Conservation (phyloP, 2,113 vertebrate species). For the Oncorhynchus kisutch region DNA sequence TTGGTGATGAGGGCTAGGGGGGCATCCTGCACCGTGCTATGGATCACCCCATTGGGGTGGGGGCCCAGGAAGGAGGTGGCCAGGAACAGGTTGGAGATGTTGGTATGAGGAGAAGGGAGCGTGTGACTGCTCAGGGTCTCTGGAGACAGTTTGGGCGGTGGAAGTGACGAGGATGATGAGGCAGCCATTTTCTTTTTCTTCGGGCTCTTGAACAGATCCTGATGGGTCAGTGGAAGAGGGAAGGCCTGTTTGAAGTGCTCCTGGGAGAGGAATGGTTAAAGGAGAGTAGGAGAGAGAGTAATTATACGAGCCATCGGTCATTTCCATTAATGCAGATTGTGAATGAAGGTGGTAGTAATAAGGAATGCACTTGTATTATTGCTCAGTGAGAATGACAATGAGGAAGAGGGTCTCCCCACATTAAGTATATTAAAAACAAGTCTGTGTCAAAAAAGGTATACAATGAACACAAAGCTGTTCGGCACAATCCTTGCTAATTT, state of each 20-base stretch:
- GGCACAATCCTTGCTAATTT: constrained; percentile 53
- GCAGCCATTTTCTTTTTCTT: constrained; percentile 78
- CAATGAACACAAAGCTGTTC: constrained; percentile 21
- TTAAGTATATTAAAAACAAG: background rate
- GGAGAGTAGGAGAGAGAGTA: constrained; percentile 30
- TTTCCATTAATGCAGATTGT: constrained; percentile 46
- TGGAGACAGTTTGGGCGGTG: constrained; percentile 71
- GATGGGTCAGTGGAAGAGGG: constrained; percentile 77
- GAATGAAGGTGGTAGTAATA: constrained; percentile 42
- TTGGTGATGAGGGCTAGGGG: constrained; percentile 90
- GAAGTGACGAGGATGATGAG: constrained; percentile 46
- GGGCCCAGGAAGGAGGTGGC: constrained; percentile 81
- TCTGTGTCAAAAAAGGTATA: constrained; percentile 34
- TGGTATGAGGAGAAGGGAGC: constrained; percentile 58
- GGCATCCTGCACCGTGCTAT: constrained; percentile 85
- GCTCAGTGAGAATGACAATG: constrained; percentile 44
- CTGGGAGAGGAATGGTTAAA: constrained; percentile 68
- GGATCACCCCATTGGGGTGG: constrained; percentile 82
- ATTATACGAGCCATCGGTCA: constrained; percentile 60
- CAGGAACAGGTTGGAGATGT: constrained; percentile 84
- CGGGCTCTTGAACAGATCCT: constrained; percentile 77
- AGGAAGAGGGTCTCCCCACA: constrained; percentile 12
- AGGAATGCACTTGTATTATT: constrained; percentile 14
- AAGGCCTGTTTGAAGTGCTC: constrained; percentile 84
- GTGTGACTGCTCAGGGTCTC: constrained; percentile 73